These are phyloP conservation scores for Stenolophus ochropezus DNA, from an alignment of 2,888 invertebrate genomes.

Conservation along the genomic window DNA sequence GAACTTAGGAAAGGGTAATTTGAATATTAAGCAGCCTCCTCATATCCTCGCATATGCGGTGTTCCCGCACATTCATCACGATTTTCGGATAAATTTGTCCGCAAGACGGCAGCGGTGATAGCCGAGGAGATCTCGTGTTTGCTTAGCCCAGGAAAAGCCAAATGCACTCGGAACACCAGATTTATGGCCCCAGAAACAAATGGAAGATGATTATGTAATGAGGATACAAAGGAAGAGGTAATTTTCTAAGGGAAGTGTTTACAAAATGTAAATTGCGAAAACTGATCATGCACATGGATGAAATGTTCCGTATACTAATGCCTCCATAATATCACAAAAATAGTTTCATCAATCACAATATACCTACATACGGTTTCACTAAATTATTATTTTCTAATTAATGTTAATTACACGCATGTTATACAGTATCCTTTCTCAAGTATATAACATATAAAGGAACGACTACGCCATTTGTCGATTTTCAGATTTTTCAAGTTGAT, in stretches of 20 bases:
- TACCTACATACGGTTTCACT: no score
- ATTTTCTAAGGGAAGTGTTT: background rate
- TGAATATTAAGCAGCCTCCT: conserved; percentile 19
- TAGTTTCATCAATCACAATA: no score
- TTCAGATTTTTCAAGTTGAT: no score
- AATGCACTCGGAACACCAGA: conserved; percentile 26
- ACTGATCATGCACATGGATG: background rate
- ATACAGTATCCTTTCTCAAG: no score
- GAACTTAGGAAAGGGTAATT: conserved; percentile 19
- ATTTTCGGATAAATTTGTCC: conserved; percentile 32
- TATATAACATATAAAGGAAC: no score
- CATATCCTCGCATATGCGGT: background rate
- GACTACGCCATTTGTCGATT: no score
- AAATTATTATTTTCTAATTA: no score
- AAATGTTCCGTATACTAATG: background rate
- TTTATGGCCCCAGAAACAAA: conserved; percentile 16
- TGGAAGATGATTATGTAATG: conserved; percentile 28
- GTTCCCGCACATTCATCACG: conserved; percentile 24
- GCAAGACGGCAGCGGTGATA: conserved; percentile 31
- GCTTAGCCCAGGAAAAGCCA: conserved; percentile 26
- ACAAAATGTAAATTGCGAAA: background rate
- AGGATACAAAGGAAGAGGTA: background rate
- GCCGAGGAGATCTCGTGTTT: conserved; percentile 20
- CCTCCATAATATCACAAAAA: no score
- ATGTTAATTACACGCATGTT: no score